A percentile compares a stretch with the other conserved stretches of the same genome.
Conservation (phyloP, 2,888 invertebrate species). For the Venusia cambrica region DNA sequence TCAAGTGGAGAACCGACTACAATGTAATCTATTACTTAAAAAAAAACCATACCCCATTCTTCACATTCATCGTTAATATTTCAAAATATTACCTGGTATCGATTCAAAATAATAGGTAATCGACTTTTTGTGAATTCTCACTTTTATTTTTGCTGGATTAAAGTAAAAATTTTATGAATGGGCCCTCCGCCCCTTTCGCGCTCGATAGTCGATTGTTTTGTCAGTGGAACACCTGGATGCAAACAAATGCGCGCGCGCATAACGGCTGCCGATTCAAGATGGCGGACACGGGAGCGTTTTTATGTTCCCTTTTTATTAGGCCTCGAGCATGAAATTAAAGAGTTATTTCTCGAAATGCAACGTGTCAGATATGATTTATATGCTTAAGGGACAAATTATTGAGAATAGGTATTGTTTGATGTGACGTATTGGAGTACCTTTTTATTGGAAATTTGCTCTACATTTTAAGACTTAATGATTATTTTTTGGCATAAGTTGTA, state of each 20-base stretch:
- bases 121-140: conserved; percentile 49
- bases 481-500: no score
- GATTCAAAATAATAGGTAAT: conserved; percentile 36
- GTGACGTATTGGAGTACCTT: background rate
- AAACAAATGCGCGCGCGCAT: conserved; percentile 64
- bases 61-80: conserved; percentile 70
- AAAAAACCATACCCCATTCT: conserved; percentile 68
- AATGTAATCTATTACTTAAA: conserved; percentile 59
- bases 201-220: conserved; percentile 76
- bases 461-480: no score
- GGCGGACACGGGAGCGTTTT: conserved; percentile 45
- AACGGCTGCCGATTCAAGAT: conserved; percentile 61
- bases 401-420: conserved; percentile 9
- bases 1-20: conserved; percentile 43
- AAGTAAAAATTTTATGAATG: conserved; percentile 67
- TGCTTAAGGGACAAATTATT: conserved; percentile 15
- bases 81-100: conserved; percentile 72
- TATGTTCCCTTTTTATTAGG: conserved; percentile 35
- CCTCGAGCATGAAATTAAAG: conserved; percentile 33
- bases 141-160: conserved; percentile 66
- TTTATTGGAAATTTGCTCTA: no score
- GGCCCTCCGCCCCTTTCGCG: conserved; percentile 68
- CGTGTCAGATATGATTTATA: conserved; percentile 27
- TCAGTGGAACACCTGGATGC: conserved; percentile 77
- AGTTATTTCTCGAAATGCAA: conserved; percentile 30